Conservation (phyloP, 2,888 invertebrate genomes). For the Phytoseiulus persimilis region DNA sequence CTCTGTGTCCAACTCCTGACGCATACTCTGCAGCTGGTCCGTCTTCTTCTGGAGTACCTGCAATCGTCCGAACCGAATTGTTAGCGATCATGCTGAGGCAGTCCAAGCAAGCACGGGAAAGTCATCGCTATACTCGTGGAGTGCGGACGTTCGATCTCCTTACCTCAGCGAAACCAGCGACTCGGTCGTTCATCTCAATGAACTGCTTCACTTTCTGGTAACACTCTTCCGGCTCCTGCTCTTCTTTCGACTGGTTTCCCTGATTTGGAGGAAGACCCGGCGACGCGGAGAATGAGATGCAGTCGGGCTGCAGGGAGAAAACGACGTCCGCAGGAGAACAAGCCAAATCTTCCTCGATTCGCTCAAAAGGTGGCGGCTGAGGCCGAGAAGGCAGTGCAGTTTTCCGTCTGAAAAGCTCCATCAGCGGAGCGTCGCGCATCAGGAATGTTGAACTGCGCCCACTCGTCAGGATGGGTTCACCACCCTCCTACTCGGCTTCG, state of each 20-base stretch:
- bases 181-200: conserved; percentile 33
- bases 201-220: conserved; percentile 31
- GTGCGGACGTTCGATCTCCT: not conserved
- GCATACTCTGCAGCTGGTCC: conserved; percentile 36
- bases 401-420: conserved; percentile 26
- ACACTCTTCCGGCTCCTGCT: conserved; percentile 11
- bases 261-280: conserved; percentile 35
- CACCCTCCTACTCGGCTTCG: conserved; percentile 38
- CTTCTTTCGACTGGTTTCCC: not conserved
- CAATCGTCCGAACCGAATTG: not conserved
- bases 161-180: conserved; percentile 34
- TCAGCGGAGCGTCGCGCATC: conserved; percentile 12
- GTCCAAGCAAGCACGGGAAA: too few species aligned
- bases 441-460: not conserved
- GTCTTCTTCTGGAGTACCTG: conserved; percentile 37
- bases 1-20: conserved; percentile 37
- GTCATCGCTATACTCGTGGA: too few species aligned
- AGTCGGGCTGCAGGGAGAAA: conserved; percentile 28
- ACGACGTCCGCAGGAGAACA: conserved; percentile 35
- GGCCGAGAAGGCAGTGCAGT: conserved; percentile 33
- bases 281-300: conserved; percentile 27
- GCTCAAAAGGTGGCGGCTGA: conserved; percentile 36
- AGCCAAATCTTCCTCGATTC: conserved; percentile 29
- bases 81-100: too few species aligned
- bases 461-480: not conserved